phyloP scores from a whole-genome alignment of 2,888 invertebrate species.

The Carpatolechia fugitivella region DNA sequence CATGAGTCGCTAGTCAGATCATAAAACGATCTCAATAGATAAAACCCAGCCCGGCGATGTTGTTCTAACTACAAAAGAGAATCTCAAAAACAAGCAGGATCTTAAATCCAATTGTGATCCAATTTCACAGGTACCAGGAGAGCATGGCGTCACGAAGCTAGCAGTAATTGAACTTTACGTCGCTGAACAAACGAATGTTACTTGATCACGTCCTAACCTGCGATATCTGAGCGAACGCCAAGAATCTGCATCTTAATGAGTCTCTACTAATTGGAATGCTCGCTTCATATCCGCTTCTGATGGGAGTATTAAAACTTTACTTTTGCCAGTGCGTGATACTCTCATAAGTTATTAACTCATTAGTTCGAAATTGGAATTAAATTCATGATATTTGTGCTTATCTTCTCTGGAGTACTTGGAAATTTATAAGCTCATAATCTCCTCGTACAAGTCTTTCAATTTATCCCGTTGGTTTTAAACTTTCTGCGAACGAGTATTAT shows the following conservation, averaged over 20 bases:
- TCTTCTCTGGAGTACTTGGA: too few species aligned
- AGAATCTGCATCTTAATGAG: constrained; percentile 71
- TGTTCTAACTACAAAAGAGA: too few species aligned
- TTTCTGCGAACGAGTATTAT: too few species aligned
- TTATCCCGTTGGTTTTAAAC: too few species aligned
- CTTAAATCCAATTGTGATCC: background rate
- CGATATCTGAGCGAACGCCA: constrained; percentile 63
- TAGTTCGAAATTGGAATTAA: background rate
- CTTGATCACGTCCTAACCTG: constrained; percentile 63
- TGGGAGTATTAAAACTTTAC: constrained; percentile 51
- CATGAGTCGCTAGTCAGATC: too few species aligned
- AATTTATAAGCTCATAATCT: too few species aligned
- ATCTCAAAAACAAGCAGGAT: too few species aligned
- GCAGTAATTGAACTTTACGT: constrained; percentile 35
- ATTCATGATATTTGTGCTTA: too few species aligned
- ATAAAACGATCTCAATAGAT: too few species aligned
- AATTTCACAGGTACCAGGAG: background rate
- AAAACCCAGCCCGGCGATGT: too few species aligned
- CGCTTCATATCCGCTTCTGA: constrained; percentile 52
- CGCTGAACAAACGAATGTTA: constrained; percentile 46
- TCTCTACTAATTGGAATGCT: constrained; percentile 73
- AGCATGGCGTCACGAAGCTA: background rate
- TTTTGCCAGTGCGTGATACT: background rate
- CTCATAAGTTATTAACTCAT: background rate
- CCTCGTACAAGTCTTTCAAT: too few species aligned